Percentiles rank a stretch among this genome's conserved stretches.
Evolutionary conservation across 1,140 invertebrate genomes (phyloP).

Genomic region (Drosophila nigromelanica): DNA sequence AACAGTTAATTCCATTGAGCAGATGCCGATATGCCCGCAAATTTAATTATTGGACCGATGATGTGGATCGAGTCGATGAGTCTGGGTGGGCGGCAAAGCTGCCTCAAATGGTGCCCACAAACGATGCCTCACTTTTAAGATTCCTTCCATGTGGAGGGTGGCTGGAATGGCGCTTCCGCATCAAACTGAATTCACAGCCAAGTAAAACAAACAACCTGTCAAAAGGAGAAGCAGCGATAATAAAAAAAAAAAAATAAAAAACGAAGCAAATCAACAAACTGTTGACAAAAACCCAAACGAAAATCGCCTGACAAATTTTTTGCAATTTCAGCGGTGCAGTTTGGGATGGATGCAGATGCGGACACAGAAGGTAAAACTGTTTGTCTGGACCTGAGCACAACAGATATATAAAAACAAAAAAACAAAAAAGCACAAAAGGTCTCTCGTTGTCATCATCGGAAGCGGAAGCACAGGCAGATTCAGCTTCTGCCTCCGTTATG

Average conservation of each 20-base stretch:
- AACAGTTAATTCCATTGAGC: constrained; percentile 75
- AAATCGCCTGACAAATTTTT: constrained; percentile 59
- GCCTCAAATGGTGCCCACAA: too few relatives aligned
- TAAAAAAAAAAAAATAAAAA: neutral
- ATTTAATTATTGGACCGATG: constrained; percentile 70
- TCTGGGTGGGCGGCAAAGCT: constrained; percentile 56
- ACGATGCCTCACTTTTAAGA: neutral
- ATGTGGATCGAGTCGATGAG: constrained; percentile 3
- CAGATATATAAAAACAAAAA: neutral
- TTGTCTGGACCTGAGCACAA: constrained; percentile 5
- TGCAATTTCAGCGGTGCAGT: constrained; percentile 60
- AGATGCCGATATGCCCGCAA: constrained; percentile 62
- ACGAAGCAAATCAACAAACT: constrained; percentile 51
- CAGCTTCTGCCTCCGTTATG: constrained; percentile 1
- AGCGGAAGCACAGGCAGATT: constrained; percentile 41
- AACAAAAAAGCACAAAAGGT: constrained; percentile 7
- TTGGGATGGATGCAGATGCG: constrained; percentile 22
- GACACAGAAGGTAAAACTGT: constrained; percentile 33
- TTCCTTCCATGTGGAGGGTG: neutral
- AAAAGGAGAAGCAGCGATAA: constrained; percentile 11
- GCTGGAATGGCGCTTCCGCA: neutral
- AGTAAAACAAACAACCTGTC: constrained; percentile 46
- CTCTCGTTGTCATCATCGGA: constrained; percentile 32
- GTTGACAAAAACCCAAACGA: constrained; percentile 32
- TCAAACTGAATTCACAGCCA: constrained; percentile 1